Evolutionary conservation across 2,797 vertebrate genomes (phyloP), one percentile per base, ranked within the genome.

Genomic region (Acomys russatus): DNA sequence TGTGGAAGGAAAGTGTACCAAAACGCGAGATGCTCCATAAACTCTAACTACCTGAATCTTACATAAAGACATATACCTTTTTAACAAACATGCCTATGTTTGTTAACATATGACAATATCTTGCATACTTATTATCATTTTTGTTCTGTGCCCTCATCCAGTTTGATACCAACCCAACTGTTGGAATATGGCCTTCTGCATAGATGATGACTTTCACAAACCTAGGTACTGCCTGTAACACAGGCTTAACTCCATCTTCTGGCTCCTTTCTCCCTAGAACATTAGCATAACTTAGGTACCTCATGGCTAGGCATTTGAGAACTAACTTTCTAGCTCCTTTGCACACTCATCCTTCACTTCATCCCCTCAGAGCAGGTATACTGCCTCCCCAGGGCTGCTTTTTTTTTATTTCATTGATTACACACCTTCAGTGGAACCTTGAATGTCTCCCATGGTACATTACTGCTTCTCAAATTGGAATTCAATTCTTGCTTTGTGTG

Each of bases 1-100:
- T 96, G 94, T 90, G 73, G 89, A 96, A 92, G 44, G 70, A 92
- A 95, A 89, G 56, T 68, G 44, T 38, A 3, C 33, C 70, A 3
- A 91, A 64, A 89, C 44, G 49, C 9, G 15, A 17, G 30, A 35
- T 80, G 56, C 49, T 64, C 23, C 71, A 17, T 96, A 82, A 92
- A 35, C 54, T 61, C 92, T 94, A 56, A 77, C 20, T 76, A 90
- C 35, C 79, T 88, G 49, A 76, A 44, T 82, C 90, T 92, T 89
- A 85, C 33, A 54, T 82, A 77, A 82, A 63, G 20, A 61, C 74
- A 8, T 25, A n/a, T 23, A 51, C 20, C 51, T 66, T 94, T 80
- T 92, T 33, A 78, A 92, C 71, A 92, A 92, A 71, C 61, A 15
- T 35, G 14, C 25, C 63, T 68, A 7, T 44, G 44, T 44, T 44